Conservation (phyloP, 1,140 invertebrate species). For the Andrena cerasifolii region DNA sequence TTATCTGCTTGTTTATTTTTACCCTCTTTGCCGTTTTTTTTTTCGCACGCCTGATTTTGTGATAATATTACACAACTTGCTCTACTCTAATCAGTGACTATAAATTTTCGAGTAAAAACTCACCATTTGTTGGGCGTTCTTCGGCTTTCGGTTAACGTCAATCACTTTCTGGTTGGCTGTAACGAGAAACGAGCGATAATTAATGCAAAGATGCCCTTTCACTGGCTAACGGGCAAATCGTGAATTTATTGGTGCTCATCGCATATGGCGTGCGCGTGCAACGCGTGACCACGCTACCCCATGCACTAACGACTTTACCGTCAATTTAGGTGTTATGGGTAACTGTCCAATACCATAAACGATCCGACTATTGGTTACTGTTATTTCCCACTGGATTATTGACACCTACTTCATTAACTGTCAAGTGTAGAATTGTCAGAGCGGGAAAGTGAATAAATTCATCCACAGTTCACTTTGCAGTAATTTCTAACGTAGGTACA, state of each 20-base stretch:
- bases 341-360: slow-evolving; percentile 71
- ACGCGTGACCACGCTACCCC: slow-evolving; percentile 60
- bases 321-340: slow-evolving; percentile 63
- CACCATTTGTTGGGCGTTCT: slow-evolving; percentile 95
- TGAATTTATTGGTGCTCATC: slow-evolving; percentile 39
- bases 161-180: slow-evolving; percentile 93
- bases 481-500: too few relatives aligned
- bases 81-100: background rate
- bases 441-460: background rate
- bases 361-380: slow-evolving; percentile 56
- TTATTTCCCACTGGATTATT: slow-evolving; percentile 46
- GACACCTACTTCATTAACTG: slow-evolving; percentile 18
- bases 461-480: background rate
- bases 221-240: slow-evolving; percentile 32
- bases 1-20: too few relatives aligned
- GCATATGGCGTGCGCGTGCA: slow-evolving; percentile 47
- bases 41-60: too few relatives aligned
- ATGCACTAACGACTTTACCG: slow-evolving; percentile 57
- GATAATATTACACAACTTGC: too few relatives aligned
- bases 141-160: slow-evolving; percentile 93
- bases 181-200: slow-evolving; percentile 70
- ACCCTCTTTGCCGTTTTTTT: background rate
- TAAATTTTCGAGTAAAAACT: slow-evolving; percentile 78
- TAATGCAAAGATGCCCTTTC: slow-evolving; percentile 40
- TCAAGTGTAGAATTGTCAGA: background rate